phyloP scores from a whole-genome alignment of 2,113 vertebrate genomes.

The Triplophysa dalaica region DNA sequence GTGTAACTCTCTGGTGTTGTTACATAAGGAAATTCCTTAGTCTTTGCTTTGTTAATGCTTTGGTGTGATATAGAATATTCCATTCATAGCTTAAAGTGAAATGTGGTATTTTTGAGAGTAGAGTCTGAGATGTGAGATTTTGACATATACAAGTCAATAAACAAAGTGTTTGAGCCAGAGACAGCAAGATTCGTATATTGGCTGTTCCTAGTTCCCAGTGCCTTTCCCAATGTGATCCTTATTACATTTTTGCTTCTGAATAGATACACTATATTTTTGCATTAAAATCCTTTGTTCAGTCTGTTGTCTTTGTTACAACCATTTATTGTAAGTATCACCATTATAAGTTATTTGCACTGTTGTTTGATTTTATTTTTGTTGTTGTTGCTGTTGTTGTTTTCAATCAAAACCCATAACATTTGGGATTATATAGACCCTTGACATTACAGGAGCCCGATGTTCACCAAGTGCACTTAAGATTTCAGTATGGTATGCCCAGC shows the following conservation, averaged over 20 bases:
- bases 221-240: constrained; percentile 58
- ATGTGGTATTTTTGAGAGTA: constrained; percentile 9
- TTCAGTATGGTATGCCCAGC: background rate
- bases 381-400: background rate
- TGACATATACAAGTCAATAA: background rate
- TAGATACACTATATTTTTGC: background rate
- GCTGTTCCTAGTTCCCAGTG: constrained; percentile 52
- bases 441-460: background rate
- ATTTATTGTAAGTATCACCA: background rate
- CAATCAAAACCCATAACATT: constrained; percentile 3
- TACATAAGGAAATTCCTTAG: constrained; percentile 1
- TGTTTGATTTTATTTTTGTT: too few relatives aligned
- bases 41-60: constrained; percentile 35
- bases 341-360: constrained; percentile 1
- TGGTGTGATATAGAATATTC: constrained; percentile 27
- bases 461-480: background rate
- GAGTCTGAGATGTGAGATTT: constrained; percentile 2
- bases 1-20: background rate
- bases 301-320: background rate
- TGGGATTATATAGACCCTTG: background rate
- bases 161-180: background rate
- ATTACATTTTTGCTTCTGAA: constrained; percentile 43
- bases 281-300: background rate
- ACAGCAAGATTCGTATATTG: background rate
- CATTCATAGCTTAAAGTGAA: constrained; percentile 21